Evolutionary conservation across 1,140 invertebrate genomes (phyloP), one percentile per base, ranked within the genome.

Genomic region (Cephus cinctus): DNA sequence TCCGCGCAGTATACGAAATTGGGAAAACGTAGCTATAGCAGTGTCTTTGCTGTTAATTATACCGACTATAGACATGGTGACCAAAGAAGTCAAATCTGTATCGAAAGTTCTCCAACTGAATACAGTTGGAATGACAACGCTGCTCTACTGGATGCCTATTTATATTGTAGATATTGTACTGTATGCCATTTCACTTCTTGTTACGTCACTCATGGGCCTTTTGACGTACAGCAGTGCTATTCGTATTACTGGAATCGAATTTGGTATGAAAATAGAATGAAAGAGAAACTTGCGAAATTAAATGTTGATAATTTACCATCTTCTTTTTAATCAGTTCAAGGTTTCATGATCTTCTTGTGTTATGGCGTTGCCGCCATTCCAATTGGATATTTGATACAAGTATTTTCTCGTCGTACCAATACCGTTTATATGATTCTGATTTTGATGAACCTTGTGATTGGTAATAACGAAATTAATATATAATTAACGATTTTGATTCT

Each of bases 61-160:
- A 6, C 57, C 59, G 1, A 47, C 46, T 6, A 42, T 59, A 9
- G 54, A 59, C n/a, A 41, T 59, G 42, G 59, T 43, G 16, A 49
- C 48, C 18, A 47, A 23, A 31, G 59, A 62, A 27, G 16, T 40
- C 19, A 52, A 31, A 23, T 48, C 51, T 6, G 23, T 23, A 6
- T 49, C 57, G 18, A 62, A 62, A 18, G 34, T 52, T 27, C 27
- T 62, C 19, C 59, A 62, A 22, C 48, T 45, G 3, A 62, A 62
- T 43, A 36, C 54, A 12, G 14, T 44, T 27, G 46, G 51, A 2
- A 20, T 62, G 14, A 42, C 47, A n/a, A 47, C 30, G 1, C 18
- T 56, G 4, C 43, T 54, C 2, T 62, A 59, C 27, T 62, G 59
- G 59, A 42, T 59, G 1, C 45, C 59, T 2, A 52, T 39, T 8